These are phyloP conservation scores for Scaptomyza cyrtandrae DNA, from an alignment of 2,888 invertebrate species.

Conservation along the genomic window DNA sequence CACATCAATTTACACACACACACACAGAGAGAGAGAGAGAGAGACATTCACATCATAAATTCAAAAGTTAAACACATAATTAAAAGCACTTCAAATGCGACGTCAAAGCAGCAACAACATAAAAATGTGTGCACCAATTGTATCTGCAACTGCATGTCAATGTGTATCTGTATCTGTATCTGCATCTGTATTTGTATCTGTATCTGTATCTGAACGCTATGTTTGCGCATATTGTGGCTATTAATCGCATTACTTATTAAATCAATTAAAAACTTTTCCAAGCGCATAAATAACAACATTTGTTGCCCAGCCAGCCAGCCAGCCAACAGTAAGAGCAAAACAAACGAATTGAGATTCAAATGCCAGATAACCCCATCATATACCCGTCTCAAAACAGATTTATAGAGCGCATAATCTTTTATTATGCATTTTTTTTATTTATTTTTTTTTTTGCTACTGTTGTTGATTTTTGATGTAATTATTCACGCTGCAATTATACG, in stretches of 20 bases:
- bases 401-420: slow-evolving; percentile 65
- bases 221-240: slow-evolving; percentile 56
- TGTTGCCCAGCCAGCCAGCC: slow-evolving; percentile 30
- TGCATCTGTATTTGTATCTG: neutral
- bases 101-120: slow-evolving; percentile 40
- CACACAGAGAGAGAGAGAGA: neutral
- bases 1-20: neutral
- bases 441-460: slow-evolving; percentile 21
- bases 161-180: slow-evolving; percentile 12
- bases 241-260: slow-evolving; percentile 79
- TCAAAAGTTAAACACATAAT: slow-evolving; percentile 75
- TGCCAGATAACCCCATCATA: slow-evolving; percentile 1
- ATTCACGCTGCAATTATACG: slow-evolving; percentile 78
- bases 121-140: slow-evolving; percentile 7
- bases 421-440: slow-evolving; percentile 51
- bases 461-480: slow-evolving; percentile 75
- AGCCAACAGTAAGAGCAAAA: slow-evolving; percentile 2
- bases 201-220: neutral
- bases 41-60: slow-evolving; percentile 45
- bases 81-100: slow-evolving; percentile 73
- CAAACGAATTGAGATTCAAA: slow-evolving; percentile 2
- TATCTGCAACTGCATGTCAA: slow-evolving; percentile 5
- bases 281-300: slow-evolving; percentile 78
- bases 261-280: slow-evolving; percentile 78
- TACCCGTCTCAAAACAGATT: neutral